Base-by-base conservation (phyloP, 2,888 invertebrate species). In the Eurytoma californica region DNA sequence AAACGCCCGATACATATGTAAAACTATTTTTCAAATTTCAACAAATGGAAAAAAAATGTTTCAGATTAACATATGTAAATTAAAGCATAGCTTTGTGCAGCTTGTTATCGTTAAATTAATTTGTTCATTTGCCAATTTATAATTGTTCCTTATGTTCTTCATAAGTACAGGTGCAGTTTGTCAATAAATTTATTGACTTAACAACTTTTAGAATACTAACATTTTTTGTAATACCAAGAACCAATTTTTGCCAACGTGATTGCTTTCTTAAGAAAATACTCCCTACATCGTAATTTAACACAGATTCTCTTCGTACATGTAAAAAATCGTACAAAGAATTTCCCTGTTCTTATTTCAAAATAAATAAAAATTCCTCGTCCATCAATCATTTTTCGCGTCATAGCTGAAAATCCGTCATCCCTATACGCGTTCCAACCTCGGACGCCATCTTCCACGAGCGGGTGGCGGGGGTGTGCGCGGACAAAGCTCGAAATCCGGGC, bases 401-500 rank as follows among this genome's bases (percentile, higher is more conserved):
- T 14, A 70, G 39, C 53, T 51, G 66, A 63, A 30, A 24, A 7
- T 39, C 39, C 39, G 3, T 7, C 39, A 7, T 7, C 39, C 39
- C 39, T 39, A 39, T 7, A 4, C 30, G 30, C 30, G 4, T 4
- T 4, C 30, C 53, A 28, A 30, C 4, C 39, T 14, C 28, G 13
- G 24, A 58, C 78, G 75, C 75, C 74, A 79, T 79, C 70, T 79
- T 67, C 70, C 58, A 4, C 39, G 39, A 39, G n/a, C 13, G 12
- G 24, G 49, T 47, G 20, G 7, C n/a, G 18, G 51, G 12, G 18
- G 24, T 20, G 16, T 28, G 53, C 47, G 58, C 60, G 39, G 68
- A 61, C 73, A 79, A 79, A 79, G 79, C 79, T 72, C 66, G 75
- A 80, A 80, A 80, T 80, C 79, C 79, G 61, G 20, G 39, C 49